Conservation (phyloP, 2,797 vertebrate genomes). For the Antrozous pallidus region DNA sequence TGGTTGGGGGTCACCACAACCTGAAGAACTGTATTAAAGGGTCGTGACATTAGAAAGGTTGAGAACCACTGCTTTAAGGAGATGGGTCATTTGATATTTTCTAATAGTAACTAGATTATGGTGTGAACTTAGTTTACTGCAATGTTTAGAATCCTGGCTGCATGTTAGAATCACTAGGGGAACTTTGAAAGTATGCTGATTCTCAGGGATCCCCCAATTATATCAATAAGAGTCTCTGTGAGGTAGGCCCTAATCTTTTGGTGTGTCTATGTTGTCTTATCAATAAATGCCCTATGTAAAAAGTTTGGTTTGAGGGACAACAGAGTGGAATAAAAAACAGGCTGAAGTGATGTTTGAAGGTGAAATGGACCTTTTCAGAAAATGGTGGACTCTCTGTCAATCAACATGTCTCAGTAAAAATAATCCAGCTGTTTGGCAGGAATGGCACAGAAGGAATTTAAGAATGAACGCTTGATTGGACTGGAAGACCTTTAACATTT, state of each 20-base stretch:
- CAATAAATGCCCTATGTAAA: background rate
- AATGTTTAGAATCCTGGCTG: background rate
- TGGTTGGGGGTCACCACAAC: too few species aligned
- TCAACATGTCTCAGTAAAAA: background rate
- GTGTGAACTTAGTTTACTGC: background rate
- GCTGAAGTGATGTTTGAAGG: background rate
- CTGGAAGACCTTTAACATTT: background rate
- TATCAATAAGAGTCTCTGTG: background rate
- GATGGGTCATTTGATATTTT: background rate
- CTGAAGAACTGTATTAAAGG: too few species aligned
- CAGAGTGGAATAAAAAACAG: background rate
- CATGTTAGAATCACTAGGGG: background rate
- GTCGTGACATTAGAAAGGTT: too few species aligned
- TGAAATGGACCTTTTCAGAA: slow-evolving; percentile 1
- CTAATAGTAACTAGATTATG: background rate
- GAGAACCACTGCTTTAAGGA: slow-evolving; percentile 2
- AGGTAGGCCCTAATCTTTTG: background rate
- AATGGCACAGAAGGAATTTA: background rate
- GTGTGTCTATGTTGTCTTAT: background rate
- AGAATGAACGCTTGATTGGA: background rate
- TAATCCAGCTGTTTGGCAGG: background rate
- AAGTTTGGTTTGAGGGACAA: background rate
- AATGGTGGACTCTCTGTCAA: background rate
- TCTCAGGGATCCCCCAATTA: background rate
- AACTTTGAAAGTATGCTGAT: background rate